Conservation (phyloP, 2,113 vertebrate species). For the Patagioenas fasciata region DNA sequence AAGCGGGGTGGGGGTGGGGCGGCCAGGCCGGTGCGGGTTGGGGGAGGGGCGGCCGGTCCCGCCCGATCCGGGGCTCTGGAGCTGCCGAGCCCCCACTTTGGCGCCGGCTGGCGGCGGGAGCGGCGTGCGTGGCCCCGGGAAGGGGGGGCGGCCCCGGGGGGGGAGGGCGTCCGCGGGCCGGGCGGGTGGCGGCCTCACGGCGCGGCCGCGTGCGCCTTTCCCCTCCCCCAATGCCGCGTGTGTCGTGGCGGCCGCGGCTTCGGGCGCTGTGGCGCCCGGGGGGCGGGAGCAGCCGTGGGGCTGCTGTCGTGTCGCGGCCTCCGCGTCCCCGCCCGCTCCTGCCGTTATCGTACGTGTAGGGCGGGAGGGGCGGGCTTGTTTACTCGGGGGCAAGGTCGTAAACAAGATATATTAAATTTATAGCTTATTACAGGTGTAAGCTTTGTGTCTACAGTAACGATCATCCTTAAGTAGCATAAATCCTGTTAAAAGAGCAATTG, state of each 20-base stretch:
- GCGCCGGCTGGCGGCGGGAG: too few species aligned
- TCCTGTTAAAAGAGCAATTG: background rate
- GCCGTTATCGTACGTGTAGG: too few species aligned
- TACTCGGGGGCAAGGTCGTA: background rate
- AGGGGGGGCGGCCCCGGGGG: too few species aligned
- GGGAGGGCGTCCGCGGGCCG: too few species aligned
- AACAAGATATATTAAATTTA: background rate
- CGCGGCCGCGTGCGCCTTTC: background rate
- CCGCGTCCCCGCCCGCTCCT: background rate
- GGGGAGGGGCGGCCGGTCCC: too few species aligned
- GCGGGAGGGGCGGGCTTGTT: too few species aligned
- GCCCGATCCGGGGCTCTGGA: too few species aligned
- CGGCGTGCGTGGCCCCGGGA: too few species aligned
- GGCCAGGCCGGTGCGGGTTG: too few species aligned
- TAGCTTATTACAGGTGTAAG: slow-evolving; percentile 30
- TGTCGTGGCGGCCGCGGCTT: background rate
- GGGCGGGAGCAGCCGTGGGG: background rate
- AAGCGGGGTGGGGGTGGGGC: too few species aligned
- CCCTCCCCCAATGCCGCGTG: background rate
- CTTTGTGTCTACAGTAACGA: background rate
- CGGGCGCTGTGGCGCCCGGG: background rate
- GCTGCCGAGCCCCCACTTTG: too few species aligned
- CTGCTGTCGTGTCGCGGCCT: background rate
- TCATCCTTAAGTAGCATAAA: background rate
- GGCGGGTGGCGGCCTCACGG: background rate